Evolutionary conservation across 2,113 vertebrate species (phyloP), one percentile per base, ranked within the genome.

Genomic region (Mobula hypostoma): DNA sequence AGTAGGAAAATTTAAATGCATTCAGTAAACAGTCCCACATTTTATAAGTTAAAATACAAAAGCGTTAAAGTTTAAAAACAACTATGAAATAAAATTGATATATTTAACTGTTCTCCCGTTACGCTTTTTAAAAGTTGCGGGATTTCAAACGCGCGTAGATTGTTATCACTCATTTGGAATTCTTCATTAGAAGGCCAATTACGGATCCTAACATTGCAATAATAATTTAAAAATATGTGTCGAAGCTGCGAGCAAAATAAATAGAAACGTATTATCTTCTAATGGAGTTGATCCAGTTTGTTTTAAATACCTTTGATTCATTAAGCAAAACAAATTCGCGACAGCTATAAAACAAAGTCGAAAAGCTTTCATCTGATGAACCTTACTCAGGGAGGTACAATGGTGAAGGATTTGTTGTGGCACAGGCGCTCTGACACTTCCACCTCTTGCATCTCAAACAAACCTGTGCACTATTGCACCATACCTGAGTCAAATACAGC

Each of bases 371-470:
- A 74, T 40, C 68, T 56, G 68, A 93, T 93, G 74, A 93, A 93
- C 91, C 91, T 74, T 19, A n/a, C 91, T 76, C 12, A 9, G 70
- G 48, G 91, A 93, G 91, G 70, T 27, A 70, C 48, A 93, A 93
- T 76, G 74, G 74, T 36, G 24, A 29, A 56, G 91, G 91, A 76
- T 56, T 93, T 93, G 91, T 56, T 5, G 11, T 93, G 91, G 56
- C 91, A 93, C 91, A 70, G 70, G 36, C 7, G 61, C 11, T 74
- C 36, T 76, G 91, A 93, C 91, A 93, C 40, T 93, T 93, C 21
- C 70, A 27, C 2, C 68, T 56, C 40, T 93, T 56, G 70, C 48
- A 56, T 48, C 70, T 74, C 91, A 70, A 36, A 48, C 21, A 66
- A 48, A 36, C 32, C n/a, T 74, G 90, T 74, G 74, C 72, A 93